Evolutionary conservation across 1,140 invertebrate genomes (phyloP).

Genomic region (Lasioglossum albipes): DNA sequence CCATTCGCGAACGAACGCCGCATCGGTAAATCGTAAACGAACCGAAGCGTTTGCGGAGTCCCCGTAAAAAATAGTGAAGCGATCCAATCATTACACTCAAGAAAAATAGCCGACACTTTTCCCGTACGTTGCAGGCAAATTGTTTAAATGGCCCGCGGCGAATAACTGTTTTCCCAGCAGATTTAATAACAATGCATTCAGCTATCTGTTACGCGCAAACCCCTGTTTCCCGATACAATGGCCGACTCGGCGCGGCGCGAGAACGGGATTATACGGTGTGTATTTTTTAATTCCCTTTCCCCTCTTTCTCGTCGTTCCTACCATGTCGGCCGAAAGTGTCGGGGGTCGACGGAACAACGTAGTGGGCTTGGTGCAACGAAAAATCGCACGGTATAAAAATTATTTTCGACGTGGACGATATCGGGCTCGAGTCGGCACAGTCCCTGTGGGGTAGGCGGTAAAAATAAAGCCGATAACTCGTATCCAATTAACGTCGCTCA

Average conservation of each 20-base stretch:
- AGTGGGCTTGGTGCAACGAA: neutral
- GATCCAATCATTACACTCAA: neutral
- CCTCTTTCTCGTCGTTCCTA: neutral
- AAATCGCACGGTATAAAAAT: constrained; percentile 8
- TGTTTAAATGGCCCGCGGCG: constrained; percentile 10
- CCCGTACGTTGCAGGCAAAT: neutral
- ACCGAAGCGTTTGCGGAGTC: neutral
- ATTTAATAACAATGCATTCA: constrained; percentile 22
- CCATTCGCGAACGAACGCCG: no score
- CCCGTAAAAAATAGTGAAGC: neutral
- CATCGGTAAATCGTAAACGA: neutral
- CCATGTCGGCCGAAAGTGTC: neutral
- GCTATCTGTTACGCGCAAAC: constrained; percentile 5
- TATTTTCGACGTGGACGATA: constrained; percentile 1
- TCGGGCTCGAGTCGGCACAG: no score
- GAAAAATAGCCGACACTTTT: constrained; percentile 7
- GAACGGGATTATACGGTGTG: no score
- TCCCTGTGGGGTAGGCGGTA: neutral
- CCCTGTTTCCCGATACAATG: constrained; percentile 5
- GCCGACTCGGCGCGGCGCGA: no score
- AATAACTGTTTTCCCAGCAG: neutral
- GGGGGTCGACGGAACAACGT: neutral
- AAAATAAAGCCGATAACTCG: constrained; percentile 46
- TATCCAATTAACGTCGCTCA: constrained; percentile 47
- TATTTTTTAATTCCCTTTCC: neutral